Evolutionary conservation across 2,113 vertebrate genomes (phyloP), one percentile per base, ranked within the genome.

Genomic region (Cyprinodon tularosa): DNA sequence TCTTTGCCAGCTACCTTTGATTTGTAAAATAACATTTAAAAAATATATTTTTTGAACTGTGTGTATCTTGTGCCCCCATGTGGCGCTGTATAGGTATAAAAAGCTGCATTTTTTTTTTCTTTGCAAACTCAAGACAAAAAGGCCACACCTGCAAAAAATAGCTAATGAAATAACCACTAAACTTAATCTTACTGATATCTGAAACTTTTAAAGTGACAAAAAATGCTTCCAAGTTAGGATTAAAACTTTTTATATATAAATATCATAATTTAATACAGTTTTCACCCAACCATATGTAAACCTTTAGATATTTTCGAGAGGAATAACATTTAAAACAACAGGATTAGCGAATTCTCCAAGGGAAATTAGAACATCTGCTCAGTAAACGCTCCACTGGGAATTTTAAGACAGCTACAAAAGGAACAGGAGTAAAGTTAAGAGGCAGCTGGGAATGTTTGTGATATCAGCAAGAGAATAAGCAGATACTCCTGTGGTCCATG

Each of bases 281-380:
- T 93, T 94, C 53, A 91, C 94, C 94, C 68, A 86, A 79, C 94
- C 94, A 84, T 94, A 92, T 92, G 83, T 93, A 92, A 95, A 93
- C 94, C 94, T 95, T 95, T 92, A 94, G 94, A 92, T 97, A 96
- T 97, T 17, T 97, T 97, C 96, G 95, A 94, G 94, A 77, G 91
- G 87, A 92, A 91, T 94, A 92, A 95, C 96, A 95, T 95, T 93
- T 94, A 96, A 57, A 93, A 93, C 92, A 90, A 93, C 92, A 91
- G 91, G 93, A 96, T 96, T 96, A 94, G 93, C 72, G 66, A 71
- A 93, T 73, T 95, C 93, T 95, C 95, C 80, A 20, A 77, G 94
- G 93, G 93, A 96, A 95, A 95, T 94, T 94, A 94, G 93, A 90
- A 87, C 96, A 97, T 97, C 96, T 98, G 96, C 92, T 94, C 90